Evolutionary conservation across 2,113 vertebrate species (phyloP).

Genomic region (Gambusia affinis): DNA sequence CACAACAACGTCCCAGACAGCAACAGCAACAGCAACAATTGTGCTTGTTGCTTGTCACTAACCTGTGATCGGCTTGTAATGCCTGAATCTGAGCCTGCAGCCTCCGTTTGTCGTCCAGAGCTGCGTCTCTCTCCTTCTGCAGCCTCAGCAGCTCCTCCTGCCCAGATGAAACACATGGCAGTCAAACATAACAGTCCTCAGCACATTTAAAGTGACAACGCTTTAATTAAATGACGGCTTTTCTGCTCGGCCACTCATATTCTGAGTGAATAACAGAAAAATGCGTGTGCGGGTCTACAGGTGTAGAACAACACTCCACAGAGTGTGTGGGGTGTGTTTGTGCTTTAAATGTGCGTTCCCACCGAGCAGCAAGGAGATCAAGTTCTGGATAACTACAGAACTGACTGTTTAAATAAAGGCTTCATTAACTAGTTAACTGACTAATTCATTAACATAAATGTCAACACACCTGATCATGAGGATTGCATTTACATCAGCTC

Average conservation of each 20-base stretch:
- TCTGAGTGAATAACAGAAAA: not conserved
- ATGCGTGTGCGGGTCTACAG: not conserved
- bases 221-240: too few species aligned
- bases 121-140: conserved; percentile 36
- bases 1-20: too few species aligned
- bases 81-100: conserved; percentile 52
- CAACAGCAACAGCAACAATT: too few species aligned
- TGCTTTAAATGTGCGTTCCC: conserved; percentile 6
- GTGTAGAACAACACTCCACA: not conserved
- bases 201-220: too few species aligned
- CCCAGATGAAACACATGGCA: conserved; percentile 13
- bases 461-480: conserved; percentile 32
- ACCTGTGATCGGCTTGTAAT: conserved; percentile 53
- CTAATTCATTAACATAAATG: conserved; percentile 28
- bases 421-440: conserved; percentile 45
- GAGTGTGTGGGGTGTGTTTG: conserved; percentile 6
- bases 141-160: conserved; percentile 51
- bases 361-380: conserved; percentile 12
- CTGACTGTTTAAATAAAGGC: conserved; percentile 37
- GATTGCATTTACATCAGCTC: conserved; percentile 12
- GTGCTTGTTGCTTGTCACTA: not conserved
- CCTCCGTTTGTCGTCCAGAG: conserved; percentile 13
- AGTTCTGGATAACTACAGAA: conserved; percentile 4
- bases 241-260: too few species aligned
- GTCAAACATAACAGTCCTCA: not conserved